Evolutionary conservation across 2,113 vertebrate species (phyloP).

Genomic region (Anolis sagrei): DNA sequence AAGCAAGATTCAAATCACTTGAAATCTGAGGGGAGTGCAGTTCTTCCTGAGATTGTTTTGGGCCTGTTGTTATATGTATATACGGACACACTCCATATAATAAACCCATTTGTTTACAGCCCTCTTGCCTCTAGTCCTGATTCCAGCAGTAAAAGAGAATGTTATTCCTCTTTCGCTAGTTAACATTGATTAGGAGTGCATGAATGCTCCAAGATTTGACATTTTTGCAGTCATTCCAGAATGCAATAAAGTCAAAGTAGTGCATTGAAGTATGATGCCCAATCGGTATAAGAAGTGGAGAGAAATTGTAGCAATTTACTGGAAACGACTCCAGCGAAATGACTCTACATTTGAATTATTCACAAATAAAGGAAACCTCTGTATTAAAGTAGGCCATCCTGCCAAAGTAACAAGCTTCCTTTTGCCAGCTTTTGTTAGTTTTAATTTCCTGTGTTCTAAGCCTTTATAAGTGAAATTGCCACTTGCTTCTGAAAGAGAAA

Average conservation of each 20-base stretch:
- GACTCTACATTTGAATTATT: slow-evolving; percentile 46
- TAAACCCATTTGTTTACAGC: not conserved
- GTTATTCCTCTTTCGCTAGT: slow-evolving; percentile 1
- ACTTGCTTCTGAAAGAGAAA: slow-evolving; percentile 27
- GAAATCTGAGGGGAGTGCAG: not conserved
- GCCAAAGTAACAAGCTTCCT: slow-evolving; percentile 7
- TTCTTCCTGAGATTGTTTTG: not conserved
- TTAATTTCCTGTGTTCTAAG: slow-evolving; percentile 36
- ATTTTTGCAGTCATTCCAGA: slow-evolving; percentile 1
- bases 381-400: slow-evolving; percentile 1
- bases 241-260: slow-evolving; percentile 14
- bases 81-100: not conserved
- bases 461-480: slow-evolving; percentile 35
- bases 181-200: slow-evolving; percentile 9
- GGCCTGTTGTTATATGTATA: not conserved
- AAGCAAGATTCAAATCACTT: not conserved
- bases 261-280: not conserved
- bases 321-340: not conserved
- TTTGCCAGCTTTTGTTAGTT: slow-evolving; percentile 42
- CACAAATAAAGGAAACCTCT: slow-evolving; percentile 6
- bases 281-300: not conserved
- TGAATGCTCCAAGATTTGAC: slow-evolving; percentile 13
- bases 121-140: fast-evolving
- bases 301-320: slow-evolving; percentile 28
- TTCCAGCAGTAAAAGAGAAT: not conserved